These are phyloP conservation scores for Thunnus albacares DNA, from an alignment of 2,797 vertebrate species.

Conservation along the genomic window DNA sequence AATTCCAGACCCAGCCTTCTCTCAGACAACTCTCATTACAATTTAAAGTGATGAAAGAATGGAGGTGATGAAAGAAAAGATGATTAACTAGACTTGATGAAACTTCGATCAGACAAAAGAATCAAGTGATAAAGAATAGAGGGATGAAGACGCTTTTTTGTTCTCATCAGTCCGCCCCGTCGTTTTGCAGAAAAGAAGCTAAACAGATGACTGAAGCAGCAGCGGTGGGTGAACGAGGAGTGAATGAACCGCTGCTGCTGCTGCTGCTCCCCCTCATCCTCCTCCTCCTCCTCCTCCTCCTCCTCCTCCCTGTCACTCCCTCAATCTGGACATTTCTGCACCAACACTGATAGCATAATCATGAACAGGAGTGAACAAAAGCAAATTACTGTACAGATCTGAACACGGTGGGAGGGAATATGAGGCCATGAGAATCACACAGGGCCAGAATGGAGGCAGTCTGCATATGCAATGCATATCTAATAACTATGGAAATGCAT, in stretches of 20 bases:
- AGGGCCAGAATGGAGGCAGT: constrained; percentile 1
- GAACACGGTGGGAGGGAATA: constrained; percentile 28
- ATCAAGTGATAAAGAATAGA: constrained; percentile 28
- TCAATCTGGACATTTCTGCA: constrained; percentile 31
- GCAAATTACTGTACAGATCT: constrained; percentile 19
- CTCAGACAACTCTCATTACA: constrained; percentile 60
- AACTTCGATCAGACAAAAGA: constrained; percentile 43
- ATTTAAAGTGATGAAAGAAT: constrained; percentile 61
- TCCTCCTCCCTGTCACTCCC: constrained; percentile 9
- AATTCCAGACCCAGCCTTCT: constrained; percentile 49
- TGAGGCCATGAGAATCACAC: constrained; percentile 21
- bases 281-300: no score
- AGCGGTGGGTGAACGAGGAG: neutral
- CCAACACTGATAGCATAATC: constrained; percentile 37
- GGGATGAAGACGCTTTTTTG: constrained; percentile 16
- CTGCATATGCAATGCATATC: constrained; percentile 38
- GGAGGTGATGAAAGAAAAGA: constrained; percentile 53
- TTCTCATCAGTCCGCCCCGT: constrained; percentile 1
- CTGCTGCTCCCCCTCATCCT: no score
- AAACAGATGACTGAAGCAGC: neutral
- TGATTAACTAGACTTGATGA: constrained; percentile 52
- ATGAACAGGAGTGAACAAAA: constrained; percentile 15
- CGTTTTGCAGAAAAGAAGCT: constrained; percentile 12
- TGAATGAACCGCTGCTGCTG: neutral
- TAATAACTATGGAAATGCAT: constrained; percentile 49